Percentiles rank a stretch among this genome's conserved stretches.
These are phyloP conservation scores for Pachliopta kotzebuea DNA, from an alignment of 2,888 invertebrate genomes.

Conservation along the genomic window DNA sequence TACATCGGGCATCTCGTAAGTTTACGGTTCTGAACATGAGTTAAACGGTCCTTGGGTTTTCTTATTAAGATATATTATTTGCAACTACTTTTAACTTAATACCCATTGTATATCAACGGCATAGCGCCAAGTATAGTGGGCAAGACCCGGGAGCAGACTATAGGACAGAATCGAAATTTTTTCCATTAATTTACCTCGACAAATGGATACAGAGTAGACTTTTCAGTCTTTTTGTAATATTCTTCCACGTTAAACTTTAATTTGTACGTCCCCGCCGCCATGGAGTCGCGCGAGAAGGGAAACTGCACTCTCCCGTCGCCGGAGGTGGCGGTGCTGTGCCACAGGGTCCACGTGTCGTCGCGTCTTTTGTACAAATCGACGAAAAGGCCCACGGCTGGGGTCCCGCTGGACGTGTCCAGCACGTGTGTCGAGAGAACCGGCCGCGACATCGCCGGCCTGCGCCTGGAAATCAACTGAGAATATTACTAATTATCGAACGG, in stretches of 20 bases:
- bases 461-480: conserved; percentile 17
- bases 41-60: too few relatives aligned
- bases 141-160: too few relatives aligned
- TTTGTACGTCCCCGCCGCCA: conserved; percentile 86
- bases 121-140: too few relatives aligned
- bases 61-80: too few relatives aligned
- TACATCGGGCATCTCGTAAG: too few relatives aligned
- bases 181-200: conserved; percentile 81
- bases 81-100: too few relatives aligned
- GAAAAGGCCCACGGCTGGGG: conserved; percentile 83
- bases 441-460: conserved; percentile 53
- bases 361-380: conserved; percentile 84
- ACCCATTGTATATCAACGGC: too few relatives aligned
- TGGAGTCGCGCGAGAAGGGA: conserved; percentile 80
- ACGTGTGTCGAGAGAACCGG: conserved; percentile 87
- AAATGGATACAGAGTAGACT: conserved; percentile 86
- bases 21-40: too few relatives aligned
- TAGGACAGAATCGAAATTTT: too few relatives aligned
- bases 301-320: conserved; percentile 84
- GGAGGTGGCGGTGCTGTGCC: conserved; percentile 83
- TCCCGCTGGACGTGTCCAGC: conserved; percentile 85
- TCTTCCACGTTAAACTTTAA: conserved; percentile 86
- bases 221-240: conserved; percentile 82
- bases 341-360: conserved; percentile 83
- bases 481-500: conserved; percentile 15